These are phyloP conservation scores for Oreochromis mossambicus DNA, from an alignment of 2,797 vertebrate species.

Conservation along the genomic window DNA sequence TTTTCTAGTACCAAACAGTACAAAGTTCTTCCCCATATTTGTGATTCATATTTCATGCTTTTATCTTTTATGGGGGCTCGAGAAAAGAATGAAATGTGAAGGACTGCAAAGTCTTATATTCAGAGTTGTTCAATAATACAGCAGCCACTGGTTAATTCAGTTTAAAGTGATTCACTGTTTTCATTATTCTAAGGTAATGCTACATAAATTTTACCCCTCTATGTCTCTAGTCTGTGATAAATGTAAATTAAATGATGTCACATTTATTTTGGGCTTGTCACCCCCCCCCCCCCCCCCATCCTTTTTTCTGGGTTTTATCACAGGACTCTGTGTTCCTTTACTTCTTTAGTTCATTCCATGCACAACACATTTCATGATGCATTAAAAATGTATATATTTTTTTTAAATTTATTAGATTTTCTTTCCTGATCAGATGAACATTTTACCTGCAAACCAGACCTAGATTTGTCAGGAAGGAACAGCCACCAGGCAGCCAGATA, in stretches of 20 bases:
- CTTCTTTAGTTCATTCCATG: not conserved
- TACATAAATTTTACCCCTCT: not conserved
- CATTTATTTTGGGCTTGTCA: not conserved
- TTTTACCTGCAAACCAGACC: not conserved
- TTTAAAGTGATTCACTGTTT: not conserved
- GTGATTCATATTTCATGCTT: not conserved
- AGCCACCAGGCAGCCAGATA: not conserved
- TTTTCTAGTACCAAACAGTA: not conserved
- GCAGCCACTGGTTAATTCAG: not conserved
- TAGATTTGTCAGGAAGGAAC: constrained; percentile 9
- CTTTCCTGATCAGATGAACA: not conserved
- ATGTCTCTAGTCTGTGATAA: not conserved
- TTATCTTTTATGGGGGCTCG: not conserved
- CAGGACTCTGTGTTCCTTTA: not conserved
- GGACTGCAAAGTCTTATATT: not conserved
- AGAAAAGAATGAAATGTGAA: not conserved
- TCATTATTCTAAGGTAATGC: not conserved
- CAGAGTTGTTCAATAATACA: not conserved
- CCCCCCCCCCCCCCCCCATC: not conserved
- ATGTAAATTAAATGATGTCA: not conserved
- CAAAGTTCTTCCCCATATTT: not conserved
- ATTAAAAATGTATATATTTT: not conserved
- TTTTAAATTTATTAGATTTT: not conserved
- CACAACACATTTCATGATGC: not conserved
- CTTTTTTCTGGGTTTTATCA: not conserved